phyloP scores from a whole-genome alignment of 2,113 vertebrate genomes.

The Urocolius indicus region DNA sequence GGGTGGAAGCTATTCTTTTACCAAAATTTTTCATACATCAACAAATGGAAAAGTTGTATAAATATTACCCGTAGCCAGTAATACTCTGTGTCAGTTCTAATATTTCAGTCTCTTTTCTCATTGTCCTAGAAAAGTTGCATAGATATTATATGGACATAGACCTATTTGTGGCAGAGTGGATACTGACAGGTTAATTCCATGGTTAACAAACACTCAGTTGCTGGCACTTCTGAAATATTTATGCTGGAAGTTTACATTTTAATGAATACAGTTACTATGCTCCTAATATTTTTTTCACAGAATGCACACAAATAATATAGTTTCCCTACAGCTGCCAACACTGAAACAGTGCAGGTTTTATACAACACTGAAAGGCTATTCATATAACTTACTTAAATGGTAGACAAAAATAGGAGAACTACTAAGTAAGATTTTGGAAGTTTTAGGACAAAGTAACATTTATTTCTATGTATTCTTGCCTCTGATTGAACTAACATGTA shows the following conservation, averaged over 20 bases:
- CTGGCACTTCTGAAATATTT: constrained; percentile 72
- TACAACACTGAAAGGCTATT: constrained; percentile 76
- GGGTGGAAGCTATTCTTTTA: constrained; percentile 77
- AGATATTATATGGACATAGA: constrained; percentile 40
- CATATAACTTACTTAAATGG: constrained; percentile 59
- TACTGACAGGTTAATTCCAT: constrained; percentile 57
- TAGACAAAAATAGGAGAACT: constrained; percentile 69
- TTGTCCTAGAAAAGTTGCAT: constrained; percentile 60
- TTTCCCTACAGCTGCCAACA: constrained; percentile 82
- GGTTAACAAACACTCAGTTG: constrained; percentile 62
- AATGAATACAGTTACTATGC: constrained; percentile 81
- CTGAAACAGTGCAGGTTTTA: constrained; percentile 80
- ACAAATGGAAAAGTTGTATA: constrained; percentile 81
- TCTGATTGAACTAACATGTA: constrained; percentile 2
- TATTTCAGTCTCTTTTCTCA: constrained; percentile 67
- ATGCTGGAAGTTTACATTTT: constrained; percentile 74
- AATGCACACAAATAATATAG: constrained; percentile 83
- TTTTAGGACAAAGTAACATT: constrained; percentile 64
- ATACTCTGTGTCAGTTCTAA: constrained; percentile 68
- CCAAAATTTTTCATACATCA: constrained; percentile 76
- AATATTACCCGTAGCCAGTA: constrained; percentile 75
- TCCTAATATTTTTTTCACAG: constrained; percentile 79
- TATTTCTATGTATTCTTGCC: constrained; percentile 55
- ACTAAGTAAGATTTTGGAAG: constrained; percentile 52
- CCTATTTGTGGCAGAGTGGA: constrained; percentile 23